Base-by-base conservation (phyloP, 1,140 invertebrate species). In the Copidosoma floridanum region DNA sequence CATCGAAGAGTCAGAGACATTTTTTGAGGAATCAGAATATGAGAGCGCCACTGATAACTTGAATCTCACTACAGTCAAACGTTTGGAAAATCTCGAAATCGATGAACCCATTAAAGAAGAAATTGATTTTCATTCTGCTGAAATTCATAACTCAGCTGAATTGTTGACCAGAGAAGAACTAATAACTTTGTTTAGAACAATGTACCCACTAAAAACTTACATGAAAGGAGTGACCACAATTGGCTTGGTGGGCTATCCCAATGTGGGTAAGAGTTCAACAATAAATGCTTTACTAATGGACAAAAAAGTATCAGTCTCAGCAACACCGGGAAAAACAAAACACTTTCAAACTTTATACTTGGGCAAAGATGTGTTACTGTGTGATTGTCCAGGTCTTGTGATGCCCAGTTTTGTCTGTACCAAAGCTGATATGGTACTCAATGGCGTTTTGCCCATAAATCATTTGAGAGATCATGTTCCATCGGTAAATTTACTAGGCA, bases 181-280 rank as follows among this genome's bases (percentile, higher is more conserved):
- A 32, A 71, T 87, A 12, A 61, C 74, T 20, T 82, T 95, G 12
- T 88, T 97, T 32, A 86, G 84, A 68, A 81, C 73, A 18, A 79
- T 92, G 35, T 86, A 88, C 68, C 76, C 66, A 60, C 82, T 76
- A 4, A 67, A 75, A 55, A 88, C 84, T 62, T 82, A 84, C 63
- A 85, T 78, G 2, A 74, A 82, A 41, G 81, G 76, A 40, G 71
- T 88, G 12, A 85, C 88, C 1, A 94, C 92, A 32, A 86, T 98
- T 64, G 95, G 95, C 40, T 84, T 98, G 77, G 94, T 98, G 66
- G 97, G 98, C 0, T 99, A 99, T 83, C 97, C 97, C 1, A 99
- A 99, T 85, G 98, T 99, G 32, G 98, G 98, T 14, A 99, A 99
- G 82, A 98, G 95, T 82, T 99, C 96, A 44, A 98, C 96, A 3